phyloP scores from a whole-genome alignment of 2,113 vertebrate species.

The Petaurus breviceps region DNA sequence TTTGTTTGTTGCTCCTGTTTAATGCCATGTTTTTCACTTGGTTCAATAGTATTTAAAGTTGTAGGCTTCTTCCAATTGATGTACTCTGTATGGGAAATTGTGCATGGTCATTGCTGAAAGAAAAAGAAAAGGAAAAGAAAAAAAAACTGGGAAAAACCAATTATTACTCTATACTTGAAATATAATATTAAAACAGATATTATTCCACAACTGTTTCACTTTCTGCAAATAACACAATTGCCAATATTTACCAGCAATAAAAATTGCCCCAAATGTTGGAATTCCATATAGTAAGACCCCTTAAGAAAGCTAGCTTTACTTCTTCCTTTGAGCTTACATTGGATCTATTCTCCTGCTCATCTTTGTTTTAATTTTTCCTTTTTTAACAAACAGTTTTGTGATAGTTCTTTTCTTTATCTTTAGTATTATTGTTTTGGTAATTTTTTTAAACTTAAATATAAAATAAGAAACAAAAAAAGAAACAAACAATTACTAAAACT shows the following conservation, averaged over 20 bases:
- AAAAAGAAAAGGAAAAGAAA: slow-evolving; percentile 51
- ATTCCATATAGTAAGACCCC: not conserved
- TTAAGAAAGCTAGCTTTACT: not conserved
- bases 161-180: slow-evolving; percentile 63
- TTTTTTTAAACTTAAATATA: too few relatives aligned
- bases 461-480: too few relatives aligned
- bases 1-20: slow-evolving; percentile 65
- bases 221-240: slow-evolving; percentile 33
- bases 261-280: slow-evolving; percentile 35
- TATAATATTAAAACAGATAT: slow-evolving; percentile 65
- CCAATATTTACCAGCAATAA: slow-evolving; percentile 48
- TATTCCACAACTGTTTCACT: slow-evolving; percentile 31
- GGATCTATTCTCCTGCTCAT: not conserved
- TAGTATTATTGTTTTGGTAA: too few relatives aligned
- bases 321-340: not conserved
- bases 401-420: not conserved
- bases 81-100: slow-evolving; percentile 55
- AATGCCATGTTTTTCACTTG: slow-evolving; percentile 74
- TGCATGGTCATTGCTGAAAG: slow-evolving; percentile 48
- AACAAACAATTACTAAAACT: too few relatives aligned
- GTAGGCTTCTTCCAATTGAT: slow-evolving; percentile 66
- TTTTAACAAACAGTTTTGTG: not conserved
- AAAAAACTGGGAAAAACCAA: slow-evolving; percentile 15
- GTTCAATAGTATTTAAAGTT: slow-evolving; percentile 72
- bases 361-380: not conserved